Base-by-base conservation (phyloP, 2,113 vertebrate species). In the Tychaedon coryphoeus region DNA sequence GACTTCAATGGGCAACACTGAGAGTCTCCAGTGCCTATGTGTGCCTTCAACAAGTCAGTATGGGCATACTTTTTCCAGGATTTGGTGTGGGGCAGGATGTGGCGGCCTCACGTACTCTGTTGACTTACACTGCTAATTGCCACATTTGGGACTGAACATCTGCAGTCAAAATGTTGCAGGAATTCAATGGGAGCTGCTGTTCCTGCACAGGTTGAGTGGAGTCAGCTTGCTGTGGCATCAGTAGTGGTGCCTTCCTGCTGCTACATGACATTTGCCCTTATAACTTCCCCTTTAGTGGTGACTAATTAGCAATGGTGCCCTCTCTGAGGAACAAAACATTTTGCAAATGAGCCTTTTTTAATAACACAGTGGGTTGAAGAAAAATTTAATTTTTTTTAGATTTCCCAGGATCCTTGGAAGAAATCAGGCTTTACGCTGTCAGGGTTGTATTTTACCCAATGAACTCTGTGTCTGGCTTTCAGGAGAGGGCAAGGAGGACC, bases 271-370 rank as follows among this genome's bases (percentile, higher is more conserved):
- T 88, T 91, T 92, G 60, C 25, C 58, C 50, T 92, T 80, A 50
- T 65, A 92, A 69, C 10, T 78, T 91, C 40, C 65, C 53, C 8
- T 91, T 71, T 53, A 45, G 9, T 75, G n/a, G 36, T 85, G 81
- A 61, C 74, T 92, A 93, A 79, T 90, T 93, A 85, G 19, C 40
- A 74, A 34, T 1, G 0, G 10, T 58, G 24, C 54, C 43, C 34
- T 77, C 38, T 94, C 19, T 43, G 57, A 84, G 19, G 79, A 91
- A 19, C 28, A 88, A 64, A 91, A 86, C 22, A 45, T 81, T 93
- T 83, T 86, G 81, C 61, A 92, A 92, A 91, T 67, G 20, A 92
- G 12, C 9, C 69, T 33, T 90, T 77, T 72, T 58, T 71, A 6
- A 34, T 50, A 73, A 54, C 31, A 23, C 19, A 57, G 23, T 53